Base-by-base conservation (phyloP, 2,797 vertebrate genomes). In the Vireo griseus region DNA sequence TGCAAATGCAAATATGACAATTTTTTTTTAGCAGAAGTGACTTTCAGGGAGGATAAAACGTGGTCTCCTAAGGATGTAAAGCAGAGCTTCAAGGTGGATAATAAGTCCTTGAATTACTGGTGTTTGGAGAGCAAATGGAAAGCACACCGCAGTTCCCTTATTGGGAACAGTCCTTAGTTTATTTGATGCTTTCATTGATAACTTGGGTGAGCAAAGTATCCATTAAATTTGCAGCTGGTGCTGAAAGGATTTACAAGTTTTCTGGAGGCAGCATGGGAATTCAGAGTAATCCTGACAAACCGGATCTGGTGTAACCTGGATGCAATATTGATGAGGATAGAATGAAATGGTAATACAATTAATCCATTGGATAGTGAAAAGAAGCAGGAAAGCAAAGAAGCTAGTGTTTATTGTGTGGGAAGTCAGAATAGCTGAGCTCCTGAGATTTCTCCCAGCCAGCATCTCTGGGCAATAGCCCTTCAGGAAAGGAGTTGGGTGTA, bases 231-330 rank as follows among this genome's bases (percentile, higher is more conserved):
- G 55, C 39, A 51, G 67, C 39, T 90, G n/a, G 44, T 84, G 86
- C 79, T 55, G 40, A 78, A 40, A 73, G 73, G 69, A 86, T 94
- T 95, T 96, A 21, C 66, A 93, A 94, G 62, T 86, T 48, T 58
- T 84, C 55, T 48, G 47, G 35, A 95, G 72, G 69, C 69, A 68
- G 54, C 54, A 17, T 1, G 6, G 55, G 69, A 90, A 91, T 88
- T 72, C 66, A 81, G 62, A 81, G 33, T 75, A 95, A 92, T 81
- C 62, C 82, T 72, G 79, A 63, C 83, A 73, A 87, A 91, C 51
- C 0, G 1, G 51, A 72, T 73, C 67, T 62, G 16, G 10, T 1
- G 2, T 88, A 66, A 82, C 52, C 44, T 33, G 58, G 61, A 35
- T 75, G 59, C 33, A 78, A 2, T 72, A 86, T 78, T 84, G 83